Conservation (phyloP, 2,113 vertebrate genomes). For the Ictalurus furcatus region DNA sequence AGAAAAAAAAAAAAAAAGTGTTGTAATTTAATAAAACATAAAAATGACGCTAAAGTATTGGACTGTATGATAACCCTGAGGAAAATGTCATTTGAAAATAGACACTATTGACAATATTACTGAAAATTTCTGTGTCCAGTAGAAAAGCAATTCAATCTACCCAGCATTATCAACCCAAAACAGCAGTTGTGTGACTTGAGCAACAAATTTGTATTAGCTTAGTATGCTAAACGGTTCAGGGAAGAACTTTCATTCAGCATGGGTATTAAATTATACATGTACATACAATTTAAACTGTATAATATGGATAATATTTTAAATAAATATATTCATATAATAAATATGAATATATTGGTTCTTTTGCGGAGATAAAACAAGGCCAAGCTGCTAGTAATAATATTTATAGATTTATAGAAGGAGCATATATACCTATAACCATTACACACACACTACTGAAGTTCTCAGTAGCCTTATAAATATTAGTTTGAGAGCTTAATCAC, state of each 20-base stretch:
- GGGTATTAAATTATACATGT: no score
- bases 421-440: neutral
- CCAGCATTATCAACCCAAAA: neutral
- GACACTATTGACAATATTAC: neutral
- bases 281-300: no score
- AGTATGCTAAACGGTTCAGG: neutral
- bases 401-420: neutral
- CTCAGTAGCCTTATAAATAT: neutral
- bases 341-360: neutral
- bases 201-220: neutral
- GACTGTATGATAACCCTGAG: neutral
- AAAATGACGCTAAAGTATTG: neutral
- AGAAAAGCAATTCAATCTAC: neutral
- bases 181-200: neutral
- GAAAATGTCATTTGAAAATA: neutral
- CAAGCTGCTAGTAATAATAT: neutral
- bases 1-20: neutral
- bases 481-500: neutral
- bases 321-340: neutral
- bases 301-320: no score
- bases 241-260: no score
- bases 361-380: neutral
- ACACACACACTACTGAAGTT: neutral
- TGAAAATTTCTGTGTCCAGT: neutral
- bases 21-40: neutral